Evolutionary conservation across 2,113 vertebrate genomes (phyloP).

Genomic region (Odocoileus virginianus): DNA sequence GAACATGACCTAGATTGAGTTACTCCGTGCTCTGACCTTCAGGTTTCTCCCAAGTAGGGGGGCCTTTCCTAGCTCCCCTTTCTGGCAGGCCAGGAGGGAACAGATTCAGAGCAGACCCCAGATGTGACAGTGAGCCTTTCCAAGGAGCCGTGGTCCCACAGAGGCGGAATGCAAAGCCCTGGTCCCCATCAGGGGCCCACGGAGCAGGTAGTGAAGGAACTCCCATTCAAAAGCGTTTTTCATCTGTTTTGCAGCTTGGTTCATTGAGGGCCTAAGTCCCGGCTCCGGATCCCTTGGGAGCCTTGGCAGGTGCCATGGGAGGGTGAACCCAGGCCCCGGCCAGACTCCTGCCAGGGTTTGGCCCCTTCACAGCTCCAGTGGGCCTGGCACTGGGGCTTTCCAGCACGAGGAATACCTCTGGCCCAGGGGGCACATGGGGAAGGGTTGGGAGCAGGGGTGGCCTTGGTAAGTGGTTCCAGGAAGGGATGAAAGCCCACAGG

Average conservation of each 20-base stretch:
- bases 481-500: accelerated
- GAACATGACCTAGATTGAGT: not conserved
- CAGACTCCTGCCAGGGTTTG: not conserved
- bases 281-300: not conserved
- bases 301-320: accelerated
- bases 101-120: not conserved
- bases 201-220: not conserved
- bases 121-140: not conserved
- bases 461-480: not conserved
- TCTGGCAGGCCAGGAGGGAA: not conserved
- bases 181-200: accelerated
- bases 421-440: not conserved
- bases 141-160: accelerated
- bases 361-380: not conserved
- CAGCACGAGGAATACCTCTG: not conserved
- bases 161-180: not conserved
- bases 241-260: not conserved
- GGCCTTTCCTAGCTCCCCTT: not conserved
- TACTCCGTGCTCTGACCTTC: accelerated
- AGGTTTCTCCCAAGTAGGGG: accelerated
- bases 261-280: too few species aligned
- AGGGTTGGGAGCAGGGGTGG: accelerated
- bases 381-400: accelerated
- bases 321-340: not conserved
- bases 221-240: not conserved